Evolutionary conservation across 2,888 invertebrate species (phyloP).

Genomic region (Eretmocerus hayati): DNA sequence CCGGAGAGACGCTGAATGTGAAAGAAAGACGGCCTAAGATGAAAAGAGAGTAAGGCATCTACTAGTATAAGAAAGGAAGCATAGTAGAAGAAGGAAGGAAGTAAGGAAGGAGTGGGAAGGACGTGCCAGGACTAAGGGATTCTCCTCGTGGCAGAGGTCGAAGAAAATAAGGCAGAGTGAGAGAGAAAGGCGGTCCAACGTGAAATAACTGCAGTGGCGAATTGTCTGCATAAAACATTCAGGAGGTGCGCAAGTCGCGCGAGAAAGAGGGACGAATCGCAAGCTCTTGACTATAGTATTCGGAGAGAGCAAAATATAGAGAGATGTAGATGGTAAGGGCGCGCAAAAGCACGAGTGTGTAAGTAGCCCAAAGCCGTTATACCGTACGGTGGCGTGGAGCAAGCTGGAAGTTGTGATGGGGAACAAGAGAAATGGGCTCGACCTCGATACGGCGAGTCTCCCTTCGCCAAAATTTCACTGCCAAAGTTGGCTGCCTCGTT

Average conservation of each 20-base stretch:
- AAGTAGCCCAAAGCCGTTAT: constrained; percentile 36
- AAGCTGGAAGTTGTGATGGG: too few species aligned
- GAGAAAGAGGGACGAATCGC: background rate
- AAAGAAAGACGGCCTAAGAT: too few species aligned
- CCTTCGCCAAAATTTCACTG: background rate
- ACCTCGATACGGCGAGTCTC: constrained; percentile 21
- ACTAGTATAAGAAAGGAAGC: too few species aligned
- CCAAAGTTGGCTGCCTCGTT: too few species aligned
- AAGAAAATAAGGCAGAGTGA: background rate
- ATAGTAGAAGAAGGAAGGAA: background rate
- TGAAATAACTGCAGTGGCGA: constrained; percentile 43
- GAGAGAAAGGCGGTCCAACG: constrained; percentile 21
- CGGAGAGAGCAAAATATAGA: background rate
- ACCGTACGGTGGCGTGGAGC: too few species aligned
- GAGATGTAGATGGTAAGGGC: too few species aligned
- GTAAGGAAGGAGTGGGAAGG: constrained; percentile 13
- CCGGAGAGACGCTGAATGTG: too few species aligned
- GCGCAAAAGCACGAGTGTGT: background rate
- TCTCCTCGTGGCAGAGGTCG: constrained; percentile 30
- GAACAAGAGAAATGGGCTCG: constrained; percentile 22
- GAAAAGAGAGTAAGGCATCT: too few species aligned
- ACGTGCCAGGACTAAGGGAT: constrained; percentile 40
- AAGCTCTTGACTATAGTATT: too few species aligned
- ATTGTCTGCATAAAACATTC: constrained; percentile 45
- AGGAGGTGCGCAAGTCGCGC: constrained; percentile 29